These are phyloP conservation scores for Leptinotarsa tumamoca DNA, from an alignment of 2,888 invertebrate genomes.

Conservation along the genomic window DNA sequence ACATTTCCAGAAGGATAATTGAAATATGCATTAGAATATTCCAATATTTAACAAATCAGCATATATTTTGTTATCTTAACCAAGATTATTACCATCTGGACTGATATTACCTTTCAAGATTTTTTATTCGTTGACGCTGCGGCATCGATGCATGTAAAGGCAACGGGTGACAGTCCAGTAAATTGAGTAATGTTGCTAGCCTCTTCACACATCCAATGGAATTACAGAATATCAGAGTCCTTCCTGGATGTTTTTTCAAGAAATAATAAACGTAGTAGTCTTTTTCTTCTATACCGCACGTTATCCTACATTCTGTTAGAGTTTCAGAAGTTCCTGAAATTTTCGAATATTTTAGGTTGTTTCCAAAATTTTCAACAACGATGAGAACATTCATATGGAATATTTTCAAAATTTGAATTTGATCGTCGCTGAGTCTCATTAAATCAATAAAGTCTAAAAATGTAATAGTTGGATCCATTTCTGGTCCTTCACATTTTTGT, in stretches of 20 bases:
- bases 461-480: no score
- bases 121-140: constrained; percentile 92
- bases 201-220: constrained; percentile 94
- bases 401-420: no score
- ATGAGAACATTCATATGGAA: no score
- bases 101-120: constrained; percentile 81
- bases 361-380: no score
- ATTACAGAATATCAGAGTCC: constrained; percentile 94
- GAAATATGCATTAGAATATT: no score
- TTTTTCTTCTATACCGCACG: constrained; percentile 83
- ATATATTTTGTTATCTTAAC: no score
- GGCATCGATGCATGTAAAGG: constrained; percentile 92
- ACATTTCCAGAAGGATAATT: no score
- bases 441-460: no score
- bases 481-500: no score
- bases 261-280: constrained; percentile 95
- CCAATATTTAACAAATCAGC: no score
- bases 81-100: not conserved
- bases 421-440: no score
- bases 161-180: constrained; percentile 79
- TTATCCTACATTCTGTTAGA: constrained; percentile 86
- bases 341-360: not conserved
- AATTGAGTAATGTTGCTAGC: constrained; percentile 75
- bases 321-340: constrained; percentile 81
- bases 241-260: constrained; percentile 83